Base-by-base conservation (phyloP, 2,888 invertebrate genomes). In the Cetonia aurata region DNA sequence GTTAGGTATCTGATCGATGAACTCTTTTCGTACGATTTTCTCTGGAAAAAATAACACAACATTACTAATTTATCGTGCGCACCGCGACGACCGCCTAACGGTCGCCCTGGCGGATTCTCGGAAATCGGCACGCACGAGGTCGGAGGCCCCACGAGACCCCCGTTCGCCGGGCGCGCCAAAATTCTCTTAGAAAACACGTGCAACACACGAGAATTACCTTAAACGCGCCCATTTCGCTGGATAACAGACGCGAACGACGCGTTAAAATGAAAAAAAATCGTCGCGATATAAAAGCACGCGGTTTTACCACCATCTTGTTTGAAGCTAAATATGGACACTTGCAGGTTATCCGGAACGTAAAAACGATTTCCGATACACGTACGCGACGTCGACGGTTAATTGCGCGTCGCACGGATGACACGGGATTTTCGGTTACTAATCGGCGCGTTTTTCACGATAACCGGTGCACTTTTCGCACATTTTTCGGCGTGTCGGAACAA, bases 1-100 rank as follows among this genome's bases (percentile, higher is more conserved):
- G 77, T 89, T 88, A 6, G 91, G 91, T 66, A 92, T 85, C 78
- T 91, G 90, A 78, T 91, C 90, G 82, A 92, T 86, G 78, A 92
- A 80, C 78, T 90, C 90, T 25, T 87, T 86, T 71, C 90, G 85
- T 15, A 91, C 88, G 70, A 86, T 83, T 25, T 87, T 84, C 78
- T 91, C 91, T 92, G 86, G 42, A 87, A 82, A 25, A 52, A 65
- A 77, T 76, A 72, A 70, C 67, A 73, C 68, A 59, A 73, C 57
- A 59, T 53, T 12, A 60, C 57, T 44, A 15, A 60, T n/a, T 42
- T 57, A n/a, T 50, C 10, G 41, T 25, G 12, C 33, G 19, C 37
- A 33, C 9, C 31, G 8, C 33, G 25, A 33, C 1, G 25, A 59
- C 15, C 25, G n/a, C 19, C 10, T 41, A 42, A 41, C 57, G 55